phyloP scores from a whole-genome alignment of 2,113 vertebrate species.

The Setophaga petechia region DNA sequence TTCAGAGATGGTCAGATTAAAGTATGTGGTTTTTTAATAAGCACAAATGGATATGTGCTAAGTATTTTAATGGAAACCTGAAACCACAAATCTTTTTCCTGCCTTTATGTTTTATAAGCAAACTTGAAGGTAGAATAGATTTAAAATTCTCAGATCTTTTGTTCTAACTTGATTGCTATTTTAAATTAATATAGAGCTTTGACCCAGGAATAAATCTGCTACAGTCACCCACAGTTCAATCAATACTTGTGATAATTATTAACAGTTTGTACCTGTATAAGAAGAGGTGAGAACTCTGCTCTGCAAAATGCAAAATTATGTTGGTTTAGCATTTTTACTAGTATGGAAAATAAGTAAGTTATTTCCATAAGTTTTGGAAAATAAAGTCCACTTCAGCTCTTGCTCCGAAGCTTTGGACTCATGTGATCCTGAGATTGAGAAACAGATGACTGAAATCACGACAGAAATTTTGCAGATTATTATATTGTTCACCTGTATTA shows the following conservation, averaged over 20 bases:
- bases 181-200: background rate
- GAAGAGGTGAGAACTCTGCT: background rate
- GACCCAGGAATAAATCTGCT: background rate
- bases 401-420: background rate
- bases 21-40: conserved; percentile 28
- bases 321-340: background rate
- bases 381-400: background rate
- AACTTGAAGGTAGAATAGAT: background rate
- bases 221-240: background rate
- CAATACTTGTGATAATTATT: background rate
- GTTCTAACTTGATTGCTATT: background rate
- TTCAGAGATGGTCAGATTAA: conserved; percentile 35
- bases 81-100: conserved; percentile 19
- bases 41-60: conserved; percentile 21
- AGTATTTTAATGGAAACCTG: conserved; percentile 45
- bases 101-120: background rate
- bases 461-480: background rate
- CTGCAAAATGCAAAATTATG: background rate
- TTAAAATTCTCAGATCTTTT: background rate
- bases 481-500: background rate
- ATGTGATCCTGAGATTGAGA: background rate
- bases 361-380: background rate
- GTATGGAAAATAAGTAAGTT: background rate
- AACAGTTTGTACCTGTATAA: background rate
- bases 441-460: background rate